Evolutionary conservation across 2,888 invertebrate species (phyloP).

Genomic region (Cerceris ruficornis): DNA sequence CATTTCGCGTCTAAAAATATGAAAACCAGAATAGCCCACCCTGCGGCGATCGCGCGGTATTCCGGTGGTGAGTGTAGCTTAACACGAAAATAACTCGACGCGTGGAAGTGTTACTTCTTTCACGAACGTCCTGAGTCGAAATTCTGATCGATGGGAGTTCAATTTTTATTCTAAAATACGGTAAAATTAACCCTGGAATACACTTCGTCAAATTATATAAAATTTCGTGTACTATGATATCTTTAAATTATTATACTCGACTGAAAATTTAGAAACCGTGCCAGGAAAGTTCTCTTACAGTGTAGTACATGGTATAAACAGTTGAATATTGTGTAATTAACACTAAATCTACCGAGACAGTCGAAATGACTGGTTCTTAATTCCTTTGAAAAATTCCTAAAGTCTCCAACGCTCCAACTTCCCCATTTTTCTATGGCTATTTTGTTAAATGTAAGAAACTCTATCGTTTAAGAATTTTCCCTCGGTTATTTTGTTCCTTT

Average conservation of each 20-base stretch:
- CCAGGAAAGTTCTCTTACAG: too few species aligned
- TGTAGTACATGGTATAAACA: too few species aligned
- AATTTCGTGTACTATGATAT: too few species aligned
- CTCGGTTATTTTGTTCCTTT: background rate
- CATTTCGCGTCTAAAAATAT: constrained; percentile 70
- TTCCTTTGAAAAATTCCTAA: too few species aligned
- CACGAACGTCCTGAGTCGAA: constrained; percentile 1
- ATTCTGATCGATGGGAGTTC: background rate
- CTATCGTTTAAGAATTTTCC: background rate
- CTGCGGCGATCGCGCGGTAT: constrained; percentile 72
- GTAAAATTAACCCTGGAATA: too few species aligned
- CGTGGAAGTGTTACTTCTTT: constrained; percentile 26
- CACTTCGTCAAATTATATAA: too few species aligned
- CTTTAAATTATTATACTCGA: too few species aligned
- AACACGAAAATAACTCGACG: constrained; percentile 73
- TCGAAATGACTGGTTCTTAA: too few species aligned
- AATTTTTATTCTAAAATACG: background rate
- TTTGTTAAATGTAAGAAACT: background rate
- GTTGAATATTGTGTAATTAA: too few species aligned
- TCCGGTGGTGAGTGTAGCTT: constrained; percentile 70
- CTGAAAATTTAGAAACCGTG: too few species aligned
- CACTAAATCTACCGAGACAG: too few species aligned
- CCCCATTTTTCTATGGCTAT: background rate
- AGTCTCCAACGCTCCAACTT: too few species aligned
- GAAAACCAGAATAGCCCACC: constrained; percentile 66